Evolutionary conservation across 2,888 invertebrate species (phyloP), one percentile per base, ranked within the genome.

Genomic region (Ophion obscuratus): DNA sequence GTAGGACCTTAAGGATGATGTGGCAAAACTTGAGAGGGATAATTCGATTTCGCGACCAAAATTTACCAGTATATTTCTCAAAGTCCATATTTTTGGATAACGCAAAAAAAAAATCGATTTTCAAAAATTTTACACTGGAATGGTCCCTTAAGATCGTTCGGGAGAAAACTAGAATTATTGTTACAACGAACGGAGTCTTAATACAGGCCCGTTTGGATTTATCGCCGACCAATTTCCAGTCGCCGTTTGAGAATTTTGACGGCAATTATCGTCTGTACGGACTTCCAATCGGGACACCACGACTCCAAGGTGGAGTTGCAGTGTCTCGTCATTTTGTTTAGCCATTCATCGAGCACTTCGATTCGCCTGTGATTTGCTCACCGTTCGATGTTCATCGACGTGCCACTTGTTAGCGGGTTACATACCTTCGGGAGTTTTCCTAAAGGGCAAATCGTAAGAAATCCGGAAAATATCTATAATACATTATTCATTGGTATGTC

Each of bases 291-390:
- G 27, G 40, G 40, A 40, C 9, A 7, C 40, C 5, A 9, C 40
- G 9, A 40, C 40, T 6, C 40, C 40, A 40, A 40, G 40, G 9
- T 40, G 40, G 40, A 40, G 40, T 40, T 40, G 40, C 40, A 9
- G 40, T 7, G 20, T 64, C 57, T 57, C 66, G 44, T 59, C 59
- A 61, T 68, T 77, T 74, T 62, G 31, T 64, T 82, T 59, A 27
- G 68, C 17, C 64, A 75, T 66, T 27, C 47, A 3, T 84, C 71
- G 67, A 66, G 64, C 31, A 61, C n/a, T 68, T 73, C 73, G 59
- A 67, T 84, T 73, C 62, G 57, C 27, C 81, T 81, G 84, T 81
- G 81, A 81, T 78, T 76, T 81, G 64, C 73, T 77, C 84, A 81
- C 77, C 77, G 73, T 81, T 71, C 84, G 53, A 77, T 27, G 61